phyloP scores from a whole-genome alignment of 2,113 vertebrate genomes.

The Syngnathoides biaculeatus region DNA sequence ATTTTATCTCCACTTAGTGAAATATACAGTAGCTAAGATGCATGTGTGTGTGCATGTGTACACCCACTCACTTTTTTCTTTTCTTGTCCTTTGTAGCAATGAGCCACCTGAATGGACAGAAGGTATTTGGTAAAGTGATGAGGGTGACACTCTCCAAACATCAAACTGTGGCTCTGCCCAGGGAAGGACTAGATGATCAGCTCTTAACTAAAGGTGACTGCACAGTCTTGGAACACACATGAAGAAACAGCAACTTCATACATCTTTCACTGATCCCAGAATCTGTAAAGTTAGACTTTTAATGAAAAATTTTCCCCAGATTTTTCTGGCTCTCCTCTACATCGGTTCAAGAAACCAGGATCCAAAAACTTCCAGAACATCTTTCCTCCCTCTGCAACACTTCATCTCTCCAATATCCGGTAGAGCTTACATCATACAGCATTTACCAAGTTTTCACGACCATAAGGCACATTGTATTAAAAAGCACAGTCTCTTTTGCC shows the following conservation, averaged over 20 bases:
- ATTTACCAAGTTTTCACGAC: no score
- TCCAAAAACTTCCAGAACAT: constrained; percentile 99
- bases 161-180: constrained; percentile 93
- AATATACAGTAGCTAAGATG: no score
- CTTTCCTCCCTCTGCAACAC: constrained; percentile 94
- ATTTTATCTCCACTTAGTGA: no score
- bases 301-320: constrained; percentile 56
- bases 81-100: constrained; percentile 75
- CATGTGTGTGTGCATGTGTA: not conserved
- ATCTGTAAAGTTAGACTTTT: not conserved
- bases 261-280: no score
- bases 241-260: not conserved
- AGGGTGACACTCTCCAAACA: constrained; percentile 96
- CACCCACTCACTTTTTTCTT: not conserved
- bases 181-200: constrained; percentile 96
- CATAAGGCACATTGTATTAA: no score
- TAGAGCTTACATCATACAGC: constrained; percentile 47
- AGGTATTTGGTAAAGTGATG: constrained; percentile 98
- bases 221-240: not conserved
- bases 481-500: no score
- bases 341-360: constrained; percentile 97
- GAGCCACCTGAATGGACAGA: constrained; percentile 98
- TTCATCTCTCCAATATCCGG: constrained; percentile 97
- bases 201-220: constrained; percentile 84
- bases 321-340: constrained; percentile 93